Evolutionary conservation across 2,888 invertebrate species (phyloP).

Genomic region (Mactromeris polynyma): DNA sequence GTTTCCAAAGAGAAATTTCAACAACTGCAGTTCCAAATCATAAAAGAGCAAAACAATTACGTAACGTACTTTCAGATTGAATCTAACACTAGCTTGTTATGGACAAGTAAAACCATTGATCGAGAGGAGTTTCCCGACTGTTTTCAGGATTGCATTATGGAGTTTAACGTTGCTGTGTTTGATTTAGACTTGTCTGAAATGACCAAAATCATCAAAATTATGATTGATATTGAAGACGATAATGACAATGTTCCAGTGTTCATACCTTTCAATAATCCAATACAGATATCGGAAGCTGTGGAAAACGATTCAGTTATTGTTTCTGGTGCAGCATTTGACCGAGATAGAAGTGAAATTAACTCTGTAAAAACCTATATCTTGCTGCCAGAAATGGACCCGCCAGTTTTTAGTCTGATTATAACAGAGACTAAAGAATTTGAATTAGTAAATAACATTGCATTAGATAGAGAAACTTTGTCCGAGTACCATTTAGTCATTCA

Average conservation of each 20-base stretch:
- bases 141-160: constrained; percentile 68
- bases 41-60: constrained; percentile 64
- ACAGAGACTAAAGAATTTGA: constrained; percentile 74
- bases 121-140: constrained; percentile 76
- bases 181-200: constrained; percentile 57
- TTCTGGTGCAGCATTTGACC: constrained; percentile 74
- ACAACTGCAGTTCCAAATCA: constrained; percentile 67
- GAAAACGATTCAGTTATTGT: constrained; percentile 65
- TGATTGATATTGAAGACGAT: constrained; percentile 74
- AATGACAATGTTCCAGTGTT: constrained; percentile 82
- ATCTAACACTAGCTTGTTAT: constrained; percentile 73
- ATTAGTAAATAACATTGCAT: constrained; percentile 72
- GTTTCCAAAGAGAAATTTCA: constrained; percentile 57
- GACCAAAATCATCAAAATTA: constrained; percentile 73
- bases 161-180: constrained; percentile 76
- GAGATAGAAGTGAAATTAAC: constrained; percentile 74
- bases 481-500: constrained; percentile 76
- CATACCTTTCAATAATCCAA: constrained; percentile 48
- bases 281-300: constrained; percentile 74
- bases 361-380: constrained; percentile 74
- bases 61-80: constrained; percentile 74
- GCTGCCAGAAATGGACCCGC: constrained; percentile 62
- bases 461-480: constrained; percentile 79
- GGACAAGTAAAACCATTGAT: constrained; percentile 74
- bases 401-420: constrained; percentile 71